phyloP scores from a whole-genome alignment of 1,140 invertebrate species.

The Subanguina moxae region DNA sequence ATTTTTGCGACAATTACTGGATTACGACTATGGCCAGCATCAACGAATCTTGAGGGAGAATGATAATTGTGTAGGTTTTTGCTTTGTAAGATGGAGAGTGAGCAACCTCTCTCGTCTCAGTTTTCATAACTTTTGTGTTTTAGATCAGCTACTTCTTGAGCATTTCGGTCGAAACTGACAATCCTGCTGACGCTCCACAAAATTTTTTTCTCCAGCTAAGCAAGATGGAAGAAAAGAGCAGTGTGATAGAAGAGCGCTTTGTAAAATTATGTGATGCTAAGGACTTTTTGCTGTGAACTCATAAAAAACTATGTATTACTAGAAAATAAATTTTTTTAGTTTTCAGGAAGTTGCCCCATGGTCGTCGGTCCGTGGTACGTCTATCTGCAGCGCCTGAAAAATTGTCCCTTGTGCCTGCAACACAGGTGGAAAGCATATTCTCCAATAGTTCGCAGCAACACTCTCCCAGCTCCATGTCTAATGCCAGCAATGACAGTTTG shows the following conservation, averaged over 20 bases:
- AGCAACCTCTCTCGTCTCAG: neutral
- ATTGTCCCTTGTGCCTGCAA: neutral
- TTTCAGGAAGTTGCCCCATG: neutral
- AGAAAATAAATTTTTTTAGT: no score
- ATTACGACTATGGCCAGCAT: neutral
- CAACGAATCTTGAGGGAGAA: neutral
- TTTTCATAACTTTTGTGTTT: neutral
- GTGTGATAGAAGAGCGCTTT: neutral
- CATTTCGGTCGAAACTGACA: neutral
- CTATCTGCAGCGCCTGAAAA: neutral
- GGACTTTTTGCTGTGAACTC: neutral
- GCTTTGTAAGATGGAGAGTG: no score
- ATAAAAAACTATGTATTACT: no score
- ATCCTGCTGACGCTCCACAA: neutral
- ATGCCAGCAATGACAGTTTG: neutral
- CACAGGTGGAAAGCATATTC: neutral
- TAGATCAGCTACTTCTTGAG: neutral
- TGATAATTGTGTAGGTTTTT: neutral
- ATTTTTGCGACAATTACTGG: neutral
- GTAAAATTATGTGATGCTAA: neutral
- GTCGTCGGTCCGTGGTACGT: constrained; percentile 1
- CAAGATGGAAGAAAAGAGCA: neutral
- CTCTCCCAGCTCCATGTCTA: neutral
- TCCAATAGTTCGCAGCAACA: neutral
- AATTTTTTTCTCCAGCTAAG: neutral